These are phyloP conservation scores for Apocrypta bakeri DNA, from an alignment of 1,140 invertebrate genomes.

Conservation along the genomic window DNA sequence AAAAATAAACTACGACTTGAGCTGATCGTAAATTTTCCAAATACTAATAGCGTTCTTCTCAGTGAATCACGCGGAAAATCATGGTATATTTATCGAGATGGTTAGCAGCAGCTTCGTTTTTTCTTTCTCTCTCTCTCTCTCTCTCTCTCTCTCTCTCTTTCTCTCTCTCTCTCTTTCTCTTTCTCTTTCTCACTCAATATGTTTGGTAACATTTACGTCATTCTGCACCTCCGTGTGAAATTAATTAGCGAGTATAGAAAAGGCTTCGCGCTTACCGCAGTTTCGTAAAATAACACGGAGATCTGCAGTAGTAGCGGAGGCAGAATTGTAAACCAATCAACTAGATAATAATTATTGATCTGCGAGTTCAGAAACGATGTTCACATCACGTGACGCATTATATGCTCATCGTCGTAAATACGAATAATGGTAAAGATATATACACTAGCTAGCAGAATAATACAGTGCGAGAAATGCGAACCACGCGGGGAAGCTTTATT, in stretches of 20 bases:
- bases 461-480: background rate
- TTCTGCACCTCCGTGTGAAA: background rate
- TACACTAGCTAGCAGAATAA: background rate
- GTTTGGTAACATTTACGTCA: slow-evolving; percentile 27
- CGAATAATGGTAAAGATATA: too few species aligned
- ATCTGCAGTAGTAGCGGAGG: too few species aligned
- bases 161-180: too few species aligned
- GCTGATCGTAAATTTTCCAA: background rate
- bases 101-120: background rate
- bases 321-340: too few species aligned
- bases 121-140: too few species aligned
- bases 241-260: background rate
- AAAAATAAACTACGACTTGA: background rate
- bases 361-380: background rate
- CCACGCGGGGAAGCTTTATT: background rate
- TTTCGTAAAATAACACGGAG: background rate
- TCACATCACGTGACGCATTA: too few species aligned
- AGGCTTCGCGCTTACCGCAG: too few species aligned
- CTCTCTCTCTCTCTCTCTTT: too few species aligned
- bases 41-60: background rate
- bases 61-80: slow-evolving; percentile 6
- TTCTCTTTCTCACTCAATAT: too few species aligned
- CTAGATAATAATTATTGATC: background rate
- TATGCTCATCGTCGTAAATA: too few species aligned
- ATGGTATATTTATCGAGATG: background rate